These are phyloP conservation scores for Odontothrips loti DNA, from an alignment of 2,888 invertebrate genomes.

Conservation along the genomic window DNA sequence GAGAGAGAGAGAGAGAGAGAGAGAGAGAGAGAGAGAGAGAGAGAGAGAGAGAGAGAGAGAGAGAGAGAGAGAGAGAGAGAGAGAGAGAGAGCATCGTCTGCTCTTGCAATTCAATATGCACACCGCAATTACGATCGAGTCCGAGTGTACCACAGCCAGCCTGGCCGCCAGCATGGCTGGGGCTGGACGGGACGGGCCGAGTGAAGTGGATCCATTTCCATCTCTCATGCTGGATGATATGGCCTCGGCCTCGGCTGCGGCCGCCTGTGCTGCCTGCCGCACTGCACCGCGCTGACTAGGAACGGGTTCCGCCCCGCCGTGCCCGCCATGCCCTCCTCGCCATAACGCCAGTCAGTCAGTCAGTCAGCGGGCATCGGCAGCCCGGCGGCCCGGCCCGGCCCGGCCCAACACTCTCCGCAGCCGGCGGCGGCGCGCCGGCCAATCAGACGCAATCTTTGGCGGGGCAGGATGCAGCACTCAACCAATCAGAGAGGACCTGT, in stretches of 20 bases:
- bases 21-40: not conserved
- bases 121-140: not conserved
- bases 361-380: not conserved
- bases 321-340: not conserved
- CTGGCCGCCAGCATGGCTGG: not conserved
- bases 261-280: not conserved
- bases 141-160: not conserved
- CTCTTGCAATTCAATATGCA: constrained; percentile 18
- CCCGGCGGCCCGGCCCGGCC: not conserved
- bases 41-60: not conserved
- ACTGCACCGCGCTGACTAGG: not conserved
- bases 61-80: too few relatives aligned
- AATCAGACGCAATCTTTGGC: not conserved
- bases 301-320: not conserved
- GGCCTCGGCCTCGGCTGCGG: not conserved
- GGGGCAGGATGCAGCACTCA: not conserved
- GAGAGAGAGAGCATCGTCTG: too few relatives aligned
- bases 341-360: not conserved
- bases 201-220: constrained; percentile 14
- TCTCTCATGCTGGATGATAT: constrained; percentile 8
- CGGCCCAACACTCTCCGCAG: not conserved
- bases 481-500: too few relatives aligned
- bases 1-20: too few relatives aligned
- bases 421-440: not conserved
- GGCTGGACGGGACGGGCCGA: not conserved